Percentiles rank a stretch among this genome's conserved stretches.
These are phyloP conservation scores for Hydraecia micacea DNA, from an alignment of 2,888 invertebrate genomes.

Conservation along the genomic window DNA sequence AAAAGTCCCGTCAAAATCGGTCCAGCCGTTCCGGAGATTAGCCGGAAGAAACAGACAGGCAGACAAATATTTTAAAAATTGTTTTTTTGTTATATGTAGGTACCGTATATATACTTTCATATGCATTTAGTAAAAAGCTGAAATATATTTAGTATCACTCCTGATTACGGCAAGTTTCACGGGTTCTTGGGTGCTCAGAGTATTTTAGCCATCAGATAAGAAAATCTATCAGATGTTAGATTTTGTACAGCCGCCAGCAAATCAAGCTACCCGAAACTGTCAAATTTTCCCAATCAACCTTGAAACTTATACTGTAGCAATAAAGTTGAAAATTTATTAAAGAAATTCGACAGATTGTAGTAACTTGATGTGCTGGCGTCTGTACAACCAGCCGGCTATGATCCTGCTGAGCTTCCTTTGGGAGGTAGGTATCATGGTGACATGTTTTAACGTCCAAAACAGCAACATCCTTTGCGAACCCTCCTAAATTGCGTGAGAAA, in stretches of 20 bases:
- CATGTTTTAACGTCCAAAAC: conserved; percentile 7
- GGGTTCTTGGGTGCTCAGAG: not conserved
- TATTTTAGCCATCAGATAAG: not conserved
- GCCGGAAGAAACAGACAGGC: not conserved
- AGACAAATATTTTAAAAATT: not conserved
- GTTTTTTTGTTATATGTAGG: not conserved
- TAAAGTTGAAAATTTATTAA: too few relatives aligned
- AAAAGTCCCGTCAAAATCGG: not conserved
- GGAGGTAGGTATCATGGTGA: not conserved
- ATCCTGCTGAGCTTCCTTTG: not conserved
- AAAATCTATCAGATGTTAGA: not conserved
- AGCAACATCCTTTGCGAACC: not conserved
- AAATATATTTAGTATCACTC: not conserved
- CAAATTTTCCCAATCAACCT: too few relatives aligned
- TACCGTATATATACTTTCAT: not conserved
- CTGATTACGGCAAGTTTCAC: not conserved
- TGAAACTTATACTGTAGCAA: too few relatives aligned
- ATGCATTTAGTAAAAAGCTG: not conserved
- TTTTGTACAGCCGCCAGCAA: too few relatives aligned
- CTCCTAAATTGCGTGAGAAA: not conserved
- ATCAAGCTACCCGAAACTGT: too few relatives aligned
- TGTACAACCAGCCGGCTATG: not conserved
- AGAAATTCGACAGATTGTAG: too few relatives aligned
- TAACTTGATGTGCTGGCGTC: too few relatives aligned
- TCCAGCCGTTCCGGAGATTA: not conserved